Percentiles rank a stretch among this genome's conserved stretches.
These are phyloP conservation scores for Tholera decimalis DNA, from an alignment of 2,888 invertebrate genomes.

Conservation along the genomic window DNA sequence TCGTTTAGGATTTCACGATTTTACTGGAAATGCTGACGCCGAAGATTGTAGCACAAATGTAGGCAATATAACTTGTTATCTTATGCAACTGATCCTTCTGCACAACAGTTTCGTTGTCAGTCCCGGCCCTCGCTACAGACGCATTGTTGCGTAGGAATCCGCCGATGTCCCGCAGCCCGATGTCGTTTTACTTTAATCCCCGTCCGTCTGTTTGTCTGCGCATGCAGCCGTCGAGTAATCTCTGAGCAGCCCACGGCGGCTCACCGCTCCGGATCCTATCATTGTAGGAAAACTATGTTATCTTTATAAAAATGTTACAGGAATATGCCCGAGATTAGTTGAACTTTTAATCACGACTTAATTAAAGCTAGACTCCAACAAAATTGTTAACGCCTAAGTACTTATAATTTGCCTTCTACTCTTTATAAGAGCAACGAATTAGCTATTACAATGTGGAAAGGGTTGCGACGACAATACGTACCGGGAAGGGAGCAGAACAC, in stretches of 20 bases:
- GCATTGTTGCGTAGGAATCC: slow-evolving; percentile 59
- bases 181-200: slow-evolving; percentile 67
- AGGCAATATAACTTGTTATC: no score
- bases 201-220: slow-evolving; percentile 65
- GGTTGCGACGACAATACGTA: slow-evolving; percentile 21
- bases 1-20: background rate
- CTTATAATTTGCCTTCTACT: slow-evolving; percentile 14
- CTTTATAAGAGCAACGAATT: slow-evolving; percentile 40
- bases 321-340: background rate
- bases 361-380: slow-evolving; percentile 9
- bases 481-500: slow-evolving; percentile 45
- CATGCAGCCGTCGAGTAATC: slow-evolving; percentile 70
- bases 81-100: slow-evolving; percentile 30
- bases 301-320: slow-evolving; percentile 1
- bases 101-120: background rate
- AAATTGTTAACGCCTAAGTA: background rate
- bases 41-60: background rate
- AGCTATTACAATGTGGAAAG: slow-evolving; percentile 20
- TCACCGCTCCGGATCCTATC: slow-evolving; percentile 28
- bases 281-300: background rate
- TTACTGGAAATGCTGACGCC: background rate
- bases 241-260: slow-evolving; percentile 71
- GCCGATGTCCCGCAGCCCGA: slow-evolving; percentile 45
- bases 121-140: slow-evolving; percentile 5
- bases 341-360: slow-evolving; percentile 1